Evolutionary conservation across 2,888 invertebrate genomes (phyloP).

Genomic region (Acrocyrtus sp.): DNA sequence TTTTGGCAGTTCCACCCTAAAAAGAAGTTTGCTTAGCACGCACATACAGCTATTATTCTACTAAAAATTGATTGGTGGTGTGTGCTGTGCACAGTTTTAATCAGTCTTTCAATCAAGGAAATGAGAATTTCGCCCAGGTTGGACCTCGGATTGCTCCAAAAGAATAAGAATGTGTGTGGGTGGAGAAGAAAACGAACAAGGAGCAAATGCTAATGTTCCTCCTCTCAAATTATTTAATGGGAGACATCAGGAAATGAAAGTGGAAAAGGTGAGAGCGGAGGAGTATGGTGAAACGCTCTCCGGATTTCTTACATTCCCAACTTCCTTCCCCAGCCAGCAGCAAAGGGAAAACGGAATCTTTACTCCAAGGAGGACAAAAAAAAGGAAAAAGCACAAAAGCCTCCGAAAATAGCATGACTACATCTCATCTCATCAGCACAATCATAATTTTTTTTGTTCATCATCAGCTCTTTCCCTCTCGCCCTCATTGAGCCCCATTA

Average conservation of each 20-base stretch:
- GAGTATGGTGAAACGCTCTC: background rate
- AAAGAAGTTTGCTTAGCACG: background rate
- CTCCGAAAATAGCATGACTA: conserved; percentile 61
- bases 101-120: conserved; percentile 57
- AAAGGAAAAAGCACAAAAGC: conserved; percentile 27
- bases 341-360: background rate
- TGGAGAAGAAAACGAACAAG: conserved; percentile 14
- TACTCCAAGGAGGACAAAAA: too few relatives aligned
- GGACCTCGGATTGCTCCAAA: too few relatives aligned
- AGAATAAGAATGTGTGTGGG: conserved; percentile 20
- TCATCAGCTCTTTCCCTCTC: conserved; percentile 57
- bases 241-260: conserved; percentile 18
- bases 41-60: conserved; percentile 16
- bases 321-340: background rate
- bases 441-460: conserved; percentile 49
- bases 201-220: conserved; percentile 12
- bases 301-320: background rate
- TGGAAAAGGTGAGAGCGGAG: too few relatives aligned
- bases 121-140: conserved; percentile 62
- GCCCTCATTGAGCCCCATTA: conserved; percentile 47
- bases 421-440: conserved; percentile 62
- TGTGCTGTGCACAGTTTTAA: too few relatives aligned
- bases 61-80: conserved; percentile 6
- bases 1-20: conserved; percentile 15
- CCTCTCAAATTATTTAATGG: conserved; percentile 30